Percentiles rank a stretch among this genome's conserved stretches.
Evolutionary conservation across 2,113 vertebrate genomes (phyloP).

Genomic region (Gobio gobio): DNA sequence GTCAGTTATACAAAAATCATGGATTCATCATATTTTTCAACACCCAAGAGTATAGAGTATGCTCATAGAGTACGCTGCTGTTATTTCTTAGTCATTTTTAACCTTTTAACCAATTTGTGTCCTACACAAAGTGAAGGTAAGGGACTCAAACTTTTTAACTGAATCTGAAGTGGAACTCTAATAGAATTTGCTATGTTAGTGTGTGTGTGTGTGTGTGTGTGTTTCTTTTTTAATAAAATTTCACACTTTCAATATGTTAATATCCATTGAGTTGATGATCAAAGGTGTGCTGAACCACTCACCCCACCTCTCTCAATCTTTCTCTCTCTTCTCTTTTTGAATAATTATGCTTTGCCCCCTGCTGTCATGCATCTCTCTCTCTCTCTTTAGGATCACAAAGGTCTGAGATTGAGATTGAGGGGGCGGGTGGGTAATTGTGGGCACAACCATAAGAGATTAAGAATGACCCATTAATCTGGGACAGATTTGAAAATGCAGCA

Average conservation of each 20-base stretch:
- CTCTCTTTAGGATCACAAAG: constrained; percentile 67
- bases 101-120: not conserved
- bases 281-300: constrained; percentile 55
- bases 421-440: constrained; percentile 69
- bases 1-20: not conserved
- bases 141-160: not conserved
- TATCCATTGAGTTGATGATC: constrained; percentile 25
- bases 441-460: constrained; percentile 77
- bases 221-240: constrained; percentile 4
- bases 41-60: too few relatives aligned
- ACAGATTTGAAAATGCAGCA: constrained; percentile 72
- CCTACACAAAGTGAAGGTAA: not conserved
- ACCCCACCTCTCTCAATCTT: not conserved
- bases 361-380: constrained; percentile 60
- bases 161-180: not conserved
- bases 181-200: not conserved
- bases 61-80: too few relatives aligned
- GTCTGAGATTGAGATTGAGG: constrained; percentile 72
- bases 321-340: constrained; percentile 28
- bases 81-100: too few relatives aligned
- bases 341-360: constrained; percentile 48
- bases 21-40: not conserved
- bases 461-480: constrained; percentile 76
- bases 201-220: not conserved
- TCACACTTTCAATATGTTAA: constrained; percentile 7